A percentile compares a stretch with the other conserved stretches of the same genome.
These are phyloP conservation scores for Synaphobranchus kaupii DNA, from an alignment of 2,797 vertebrate species.

Conservation along the genomic window DNA sequence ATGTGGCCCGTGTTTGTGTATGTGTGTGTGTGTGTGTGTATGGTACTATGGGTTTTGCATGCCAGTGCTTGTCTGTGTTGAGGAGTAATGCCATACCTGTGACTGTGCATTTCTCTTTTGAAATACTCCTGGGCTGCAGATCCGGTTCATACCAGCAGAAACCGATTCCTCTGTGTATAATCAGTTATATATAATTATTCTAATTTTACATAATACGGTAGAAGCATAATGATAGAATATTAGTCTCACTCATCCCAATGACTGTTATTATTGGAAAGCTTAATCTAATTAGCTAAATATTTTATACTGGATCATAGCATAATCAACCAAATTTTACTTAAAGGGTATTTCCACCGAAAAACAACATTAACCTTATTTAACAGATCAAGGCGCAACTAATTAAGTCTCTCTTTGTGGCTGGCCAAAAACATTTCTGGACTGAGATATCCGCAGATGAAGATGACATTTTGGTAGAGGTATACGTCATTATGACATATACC, in stretches of 20 bases:
- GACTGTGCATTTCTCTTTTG: background rate
- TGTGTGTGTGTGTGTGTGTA: constrained; percentile 4
- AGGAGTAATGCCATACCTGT: background rate
- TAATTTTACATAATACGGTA: background rate
- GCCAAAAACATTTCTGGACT: no score
- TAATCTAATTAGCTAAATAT: background rate
- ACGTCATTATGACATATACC: no score
- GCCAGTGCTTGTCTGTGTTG: background rate
- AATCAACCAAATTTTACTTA: background rate
- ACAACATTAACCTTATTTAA: no score
- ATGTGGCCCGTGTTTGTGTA: no score
- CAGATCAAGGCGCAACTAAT: no score
- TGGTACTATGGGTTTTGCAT: background rate
- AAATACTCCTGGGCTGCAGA: background rate
- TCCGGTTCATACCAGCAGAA: background rate
- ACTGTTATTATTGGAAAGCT: background rate
- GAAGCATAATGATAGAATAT: background rate
- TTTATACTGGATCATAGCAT: background rate
- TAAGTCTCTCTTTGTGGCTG: no score
- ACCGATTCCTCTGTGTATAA: background rate
- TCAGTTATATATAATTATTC: background rate
- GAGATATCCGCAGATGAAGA: no score
- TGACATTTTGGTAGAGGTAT: no score
- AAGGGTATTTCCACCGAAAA: no score
- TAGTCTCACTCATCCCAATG: background rate